These are phyloP conservation scores for Troides oblongomaculatus DNA, from an alignment of 2,888 invertebrate genomes.

Conservation along the genomic window DNA sequence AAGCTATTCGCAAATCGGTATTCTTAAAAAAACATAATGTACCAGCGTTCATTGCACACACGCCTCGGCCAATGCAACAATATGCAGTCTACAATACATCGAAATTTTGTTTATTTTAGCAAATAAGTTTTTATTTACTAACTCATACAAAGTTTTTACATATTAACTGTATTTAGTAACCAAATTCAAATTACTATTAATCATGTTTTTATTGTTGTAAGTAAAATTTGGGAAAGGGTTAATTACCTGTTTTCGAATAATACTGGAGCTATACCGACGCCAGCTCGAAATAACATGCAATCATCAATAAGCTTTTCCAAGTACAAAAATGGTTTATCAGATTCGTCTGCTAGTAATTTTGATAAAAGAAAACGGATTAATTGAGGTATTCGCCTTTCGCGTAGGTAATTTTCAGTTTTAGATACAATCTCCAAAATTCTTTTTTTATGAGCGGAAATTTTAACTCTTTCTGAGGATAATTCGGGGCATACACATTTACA, in stretches of 20 bases:
- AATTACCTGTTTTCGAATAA: constrained; percentile 60
- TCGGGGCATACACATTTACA: constrained; percentile 53
- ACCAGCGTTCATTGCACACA: no score
- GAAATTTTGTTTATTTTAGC: no score
- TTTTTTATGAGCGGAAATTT: constrained; percentile 50
- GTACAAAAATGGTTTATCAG: constrained; percentile 49
- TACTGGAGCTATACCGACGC: constrained; percentile 60
- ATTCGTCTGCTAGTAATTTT: constrained; percentile 53
- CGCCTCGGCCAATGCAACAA: no score
- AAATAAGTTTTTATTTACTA: no score
- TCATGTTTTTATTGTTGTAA: neutral
- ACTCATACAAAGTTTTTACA: no score
- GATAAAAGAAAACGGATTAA: constrained; percentile 61
- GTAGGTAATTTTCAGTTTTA: constrained; percentile 62
- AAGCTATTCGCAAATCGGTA: neutral
- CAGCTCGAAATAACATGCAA: constrained; percentile 67
- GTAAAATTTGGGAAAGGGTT: neutral
- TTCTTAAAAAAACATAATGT: no score
- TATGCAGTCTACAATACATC: no score
- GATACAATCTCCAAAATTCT: constrained; percentile 48
- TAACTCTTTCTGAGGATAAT: constrained; percentile 38
- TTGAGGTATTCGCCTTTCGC: constrained; percentile 64
- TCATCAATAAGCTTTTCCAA: constrained; percentile 58
- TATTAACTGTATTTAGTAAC: no score
- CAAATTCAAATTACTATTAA: no score